Evolutionary conservation across 2,113 vertebrate species (phyloP).

Genomic region (Trogon melanurus): DNA sequence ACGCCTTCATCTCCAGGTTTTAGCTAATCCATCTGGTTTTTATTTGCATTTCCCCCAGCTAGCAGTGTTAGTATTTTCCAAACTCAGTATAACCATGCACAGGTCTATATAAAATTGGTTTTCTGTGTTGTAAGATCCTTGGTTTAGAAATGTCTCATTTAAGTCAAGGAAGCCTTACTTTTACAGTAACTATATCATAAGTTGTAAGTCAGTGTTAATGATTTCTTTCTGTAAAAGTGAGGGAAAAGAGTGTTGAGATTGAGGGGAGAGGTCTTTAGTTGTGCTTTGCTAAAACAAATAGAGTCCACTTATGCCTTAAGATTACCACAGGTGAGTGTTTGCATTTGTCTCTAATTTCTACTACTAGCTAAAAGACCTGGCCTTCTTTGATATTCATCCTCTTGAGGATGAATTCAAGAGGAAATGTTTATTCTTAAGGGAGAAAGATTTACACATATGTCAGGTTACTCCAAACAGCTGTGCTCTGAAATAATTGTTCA

Average conservation of each 20-base stretch:
- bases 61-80: background rate
- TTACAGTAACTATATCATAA: background rate
- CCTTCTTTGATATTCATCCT: background rate
- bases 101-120: background rate
- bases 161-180: background rate
- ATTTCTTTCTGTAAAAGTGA: background rate
- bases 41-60: conserved; percentile 27
- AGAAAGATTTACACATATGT: background rate
- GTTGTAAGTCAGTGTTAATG: background rate
- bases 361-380: background rate
- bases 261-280: background rate
- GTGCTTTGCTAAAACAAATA: background rate
- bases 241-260: background rate
- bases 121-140: background rate
- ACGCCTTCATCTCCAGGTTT: conserved; percentile 52
- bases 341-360: background rate
- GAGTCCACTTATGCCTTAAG: background rate
- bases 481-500: background rate
- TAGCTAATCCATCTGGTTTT: conserved; percentile 22
- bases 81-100: background rate
- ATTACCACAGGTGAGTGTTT: background rate
- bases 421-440: background rate
- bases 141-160: background rate
- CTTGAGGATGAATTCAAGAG: background rate
- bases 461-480: background rate